A percentile compares a stretch with the other conserved stretches of the same genome.
Evolutionary conservation across 1,140 invertebrate genomes (phyloP).

Genomic region (Adelges cooleyi): DNA sequence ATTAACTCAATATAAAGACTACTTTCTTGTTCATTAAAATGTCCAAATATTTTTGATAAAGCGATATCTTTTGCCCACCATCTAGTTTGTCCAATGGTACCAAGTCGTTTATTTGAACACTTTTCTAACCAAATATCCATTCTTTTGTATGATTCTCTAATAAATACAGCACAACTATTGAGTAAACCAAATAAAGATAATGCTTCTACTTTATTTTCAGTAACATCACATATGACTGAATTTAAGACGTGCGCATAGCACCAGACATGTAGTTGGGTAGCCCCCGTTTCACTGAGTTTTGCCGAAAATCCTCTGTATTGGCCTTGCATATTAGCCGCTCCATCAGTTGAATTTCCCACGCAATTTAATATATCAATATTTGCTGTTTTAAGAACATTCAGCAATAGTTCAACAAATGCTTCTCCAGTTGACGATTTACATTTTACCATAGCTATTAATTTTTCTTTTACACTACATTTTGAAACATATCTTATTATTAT

Average conservation of each 20-base stretch:
- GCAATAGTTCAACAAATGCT: background rate
- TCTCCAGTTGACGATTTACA: background rate
- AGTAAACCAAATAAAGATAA: slow-evolving; percentile 4
- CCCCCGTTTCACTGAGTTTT: background rate
- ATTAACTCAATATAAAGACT: background rate
- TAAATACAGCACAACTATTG: slow-evolving; percentile 1
- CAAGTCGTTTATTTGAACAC: background rate
- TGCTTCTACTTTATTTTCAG: background rate
- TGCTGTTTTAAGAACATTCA: background rate
- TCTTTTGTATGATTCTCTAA: background rate
- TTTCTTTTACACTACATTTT: slow-evolving; percentile 13
- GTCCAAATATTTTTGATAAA: background rate
- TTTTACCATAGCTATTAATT: slow-evolving; percentile 24
- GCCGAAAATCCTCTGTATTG: background rate
- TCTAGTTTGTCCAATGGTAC: background rate
- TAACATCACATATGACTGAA: background rate
- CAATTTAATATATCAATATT: background rate
- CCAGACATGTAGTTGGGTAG: background rate
- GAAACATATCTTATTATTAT: slow-evolving; percentile 30
- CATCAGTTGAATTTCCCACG: slow-evolving; percentile 19
- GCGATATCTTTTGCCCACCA: background rate
- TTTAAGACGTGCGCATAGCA: slow-evolving; percentile 2
- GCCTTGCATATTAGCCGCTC: slow-evolving; percentile 28
- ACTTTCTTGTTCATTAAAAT: background rate
- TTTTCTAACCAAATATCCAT: slow-evolving; percentile 2